phyloP scores from a whole-genome alignment of 2,888 invertebrate species.

The Mythimna pallens region DNA sequence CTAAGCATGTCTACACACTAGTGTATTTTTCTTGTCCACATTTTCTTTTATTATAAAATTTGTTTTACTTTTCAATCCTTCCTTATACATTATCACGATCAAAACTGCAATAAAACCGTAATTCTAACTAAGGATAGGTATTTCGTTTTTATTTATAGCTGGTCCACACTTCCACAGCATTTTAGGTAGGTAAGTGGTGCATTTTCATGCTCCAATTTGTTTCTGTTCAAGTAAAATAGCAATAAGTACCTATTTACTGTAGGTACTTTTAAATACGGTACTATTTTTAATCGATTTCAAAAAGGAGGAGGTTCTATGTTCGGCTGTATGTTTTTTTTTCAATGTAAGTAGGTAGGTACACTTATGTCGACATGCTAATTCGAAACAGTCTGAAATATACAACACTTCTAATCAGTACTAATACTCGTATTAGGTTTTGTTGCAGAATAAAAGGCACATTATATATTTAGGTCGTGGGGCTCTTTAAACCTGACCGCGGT shows the following conservation, averaged over 20 bases:
- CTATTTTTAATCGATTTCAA: background rate
- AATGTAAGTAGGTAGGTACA: too few species aligned
- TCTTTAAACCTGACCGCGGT: too few species aligned
- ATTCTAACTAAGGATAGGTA: background rate
- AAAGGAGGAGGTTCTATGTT: too few species aligned
- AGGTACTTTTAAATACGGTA: too few species aligned
- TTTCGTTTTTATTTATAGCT: background rate
- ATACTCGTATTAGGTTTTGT: too few species aligned
- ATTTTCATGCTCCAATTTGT: conserved; percentile 37
- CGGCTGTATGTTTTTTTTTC: too few species aligned
- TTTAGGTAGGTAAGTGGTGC: background rate
- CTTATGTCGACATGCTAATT: background rate
- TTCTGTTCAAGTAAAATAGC: conserved; percentile 18
- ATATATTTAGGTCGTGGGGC: too few species aligned
- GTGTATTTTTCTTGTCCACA: background rate
- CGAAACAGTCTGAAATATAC: background rate
- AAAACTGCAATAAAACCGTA: background rate
- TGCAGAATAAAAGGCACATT: background rate
- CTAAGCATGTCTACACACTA: conserved; percentile 1
- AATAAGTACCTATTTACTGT: background rate
- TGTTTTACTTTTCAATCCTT: background rate
- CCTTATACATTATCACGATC: background rate
- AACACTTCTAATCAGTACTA: conserved; percentile 3
- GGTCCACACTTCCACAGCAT: too few species aligned
- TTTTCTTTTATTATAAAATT: background rate